Evolutionary conservation across 2,113 vertebrate genomes (phyloP), one percentile per base, ranked within the genome.

Genomic region (Mormyrus iriodes): DNA sequence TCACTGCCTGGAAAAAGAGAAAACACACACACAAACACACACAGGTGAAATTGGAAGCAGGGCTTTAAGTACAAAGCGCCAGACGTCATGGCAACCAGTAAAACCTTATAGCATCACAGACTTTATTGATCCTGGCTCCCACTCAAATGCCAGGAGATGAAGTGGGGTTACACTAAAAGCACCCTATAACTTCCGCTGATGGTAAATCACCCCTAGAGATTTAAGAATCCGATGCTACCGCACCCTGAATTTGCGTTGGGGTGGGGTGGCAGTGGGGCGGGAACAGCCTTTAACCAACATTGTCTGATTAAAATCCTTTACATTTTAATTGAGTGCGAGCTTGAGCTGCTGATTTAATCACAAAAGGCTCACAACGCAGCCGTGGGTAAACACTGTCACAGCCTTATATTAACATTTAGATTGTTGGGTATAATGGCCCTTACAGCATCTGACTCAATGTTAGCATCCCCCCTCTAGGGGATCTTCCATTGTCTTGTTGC

Each of bases 371-470:
- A 55, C 51, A 48, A 89, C 21, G 42, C 42, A 58, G 88, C 35
- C 76, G 44, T 89, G 79, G 88, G 52, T 89, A 83, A 89, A 89
- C 76, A 58, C 88, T 84, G 79, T 15, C 52, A 48, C 35, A 24
- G 52, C 51, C 82, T 89, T 84, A 55, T 51, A 84, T 89, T 89
- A 84, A 89, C 88, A 85, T 89, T 89, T 85, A 89, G 76, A 58
- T 31, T 21, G 76, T 55, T 55, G 69, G 79, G 39, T 85, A 84
- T 42, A 27, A 48, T n/a, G 6, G 52, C 17, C 79, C 44, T 49
- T 85, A 61, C n/a, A 58, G 79, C 88, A 24, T 55, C 76, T 84
- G 88, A 89, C 35, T 48, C 83, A 89, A 84, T 61, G 51, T 89
- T 53, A 44, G 51, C 49, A 83, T 17, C 88, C 42, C 10, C 3